Evolutionary conservation across 2,888 invertebrate genomes (phyloP), one percentile per base, ranked within the genome.

Genomic region (Drosophila niveifrons): DNA sequence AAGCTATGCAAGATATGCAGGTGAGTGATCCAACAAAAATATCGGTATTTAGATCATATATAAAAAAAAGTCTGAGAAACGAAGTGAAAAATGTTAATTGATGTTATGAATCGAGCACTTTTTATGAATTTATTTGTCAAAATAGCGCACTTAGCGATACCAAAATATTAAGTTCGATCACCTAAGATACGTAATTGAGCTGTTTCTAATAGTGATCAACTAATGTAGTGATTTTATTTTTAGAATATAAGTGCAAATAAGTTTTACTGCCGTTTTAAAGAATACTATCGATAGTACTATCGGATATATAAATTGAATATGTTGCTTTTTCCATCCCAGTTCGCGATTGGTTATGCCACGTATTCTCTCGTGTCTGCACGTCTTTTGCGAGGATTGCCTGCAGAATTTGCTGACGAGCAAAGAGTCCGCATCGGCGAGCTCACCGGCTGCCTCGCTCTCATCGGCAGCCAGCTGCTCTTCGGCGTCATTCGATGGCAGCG

Each of bases 301-400:
- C 18, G 36, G n/a, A 8, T 23, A 39, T 52, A 2, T n/a, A 39
- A 13, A n/a, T 39, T 23, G 9, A 13, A 10, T 13, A 36, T 52
- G 23, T 52, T 6, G 9, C 8, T 8, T 9, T 8, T 9, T 15
- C 4, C 29, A 1, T 47, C 43, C 1, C n/a, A 95, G 95, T 90
- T 95, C 95, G 91, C 95, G 96, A 88, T 94, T 96, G 90, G 95
- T 95, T 92, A 95, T 95, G 91, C 98, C 98, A 68, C 95, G 97
- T 81, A 95, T 98, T 76, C 94, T 99, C 90, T 95, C 96, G 88
- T 99, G 98, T 93, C 95, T 99, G 91, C 98, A 99, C 94, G 97
- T 97, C 56, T 98, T 98, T 93, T 99, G 98, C 93, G 97, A 98
- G 93, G 94, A 95, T 80, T 99, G 98, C 93, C 94, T 99, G 90